Evolutionary conservation across 64 coral and sea anemone species (phyloP).

Genomic region (Montipora sp.): DNA sequence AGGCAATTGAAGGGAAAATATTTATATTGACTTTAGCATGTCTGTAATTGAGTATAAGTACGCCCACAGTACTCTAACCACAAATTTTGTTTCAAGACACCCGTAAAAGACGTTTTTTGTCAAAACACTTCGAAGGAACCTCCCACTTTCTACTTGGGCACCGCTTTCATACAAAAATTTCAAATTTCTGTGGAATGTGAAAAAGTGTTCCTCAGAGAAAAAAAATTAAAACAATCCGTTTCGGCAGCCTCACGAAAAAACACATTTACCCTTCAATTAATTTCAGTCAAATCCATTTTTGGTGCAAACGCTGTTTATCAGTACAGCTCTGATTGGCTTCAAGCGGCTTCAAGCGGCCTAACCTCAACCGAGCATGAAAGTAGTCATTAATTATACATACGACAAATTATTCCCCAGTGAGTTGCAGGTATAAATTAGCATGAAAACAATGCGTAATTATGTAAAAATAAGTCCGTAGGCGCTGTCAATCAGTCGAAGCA

Average conservation of each 20-base stretch:
- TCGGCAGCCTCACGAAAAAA: too few species aligned
- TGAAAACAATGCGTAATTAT: conserved; percentile 69
- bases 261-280: too few species aligned
- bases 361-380: not conserved
- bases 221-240: not conserved
- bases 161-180: not conserved
- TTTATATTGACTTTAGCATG: not conserved
- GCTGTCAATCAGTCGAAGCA: conserved; percentile 89
- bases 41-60: not conserved
- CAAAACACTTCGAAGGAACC: conserved; percentile 26
- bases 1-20: not conserved
- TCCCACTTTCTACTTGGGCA: not conserved
- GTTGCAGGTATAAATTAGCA: conserved; percentile 78
- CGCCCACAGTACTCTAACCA: conserved; percentile 11
- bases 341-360: too few species aligned
- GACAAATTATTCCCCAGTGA: conserved; percentile 64
- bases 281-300: too few species aligned
- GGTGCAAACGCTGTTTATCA: too few species aligned
- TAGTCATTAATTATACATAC: conserved; percentile 51
- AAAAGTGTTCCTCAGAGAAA: too few species aligned
- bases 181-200: not conserved
- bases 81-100: not conserved
- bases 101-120: conserved; percentile 7
- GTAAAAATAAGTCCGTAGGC: conserved; percentile 66
- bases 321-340: too few species aligned